Base-by-base conservation (phyloP, 2,797 vertebrate genomes). In the Etheostoma nigrum region DNA sequence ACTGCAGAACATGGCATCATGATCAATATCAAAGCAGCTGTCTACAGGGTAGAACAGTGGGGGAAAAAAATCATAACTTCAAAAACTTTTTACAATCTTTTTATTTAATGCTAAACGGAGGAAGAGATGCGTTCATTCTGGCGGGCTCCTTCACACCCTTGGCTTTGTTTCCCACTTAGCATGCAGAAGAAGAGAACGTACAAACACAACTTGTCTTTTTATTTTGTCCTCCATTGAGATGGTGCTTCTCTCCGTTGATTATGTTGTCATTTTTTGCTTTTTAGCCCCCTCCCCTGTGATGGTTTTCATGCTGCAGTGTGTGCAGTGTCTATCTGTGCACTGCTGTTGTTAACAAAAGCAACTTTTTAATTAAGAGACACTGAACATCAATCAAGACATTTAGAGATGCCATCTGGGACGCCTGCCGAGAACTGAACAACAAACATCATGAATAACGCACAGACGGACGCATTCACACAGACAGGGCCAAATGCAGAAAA, bases 301-400 rank as follows among this genome's bases (percentile, higher is more conserved):
- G 77, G 72, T 63, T 72, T 69, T 78, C 67, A 59, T 16, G 72
- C 58, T 40, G 61, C 79, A 67, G 62, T 16, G 30, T 61, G 81
- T 65, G 73, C 21, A 52, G 30, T 78, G 74, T 74, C 60, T 78
- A 44, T 83, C 67, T 52, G 73, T 64, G 83, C 63, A 52, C 74
- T 66, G 85, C 84, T 72, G 67, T 86, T 65, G 64, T 89, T 94
- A 94, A 88, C 76, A 58, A 89, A 86, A 88, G 92, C 89, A 86
- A 92, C 89, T 94, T 95, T 94, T 95, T 94, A 95, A 95, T 95
- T 95, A 94, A 94, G 90, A 92, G 84, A 92, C 87, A 85, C 88
- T 86, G 86, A 94, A 91, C 91, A 95, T 95, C 93, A 93, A 94
- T 96, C 93, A 93, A 86, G 91, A 92, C 92, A 92, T 92, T 92